These are phyloP conservation scores for Oreochromis aureus DNA, from an alignment of 2,113 vertebrate genomes.

Conservation along the genomic window DNA sequence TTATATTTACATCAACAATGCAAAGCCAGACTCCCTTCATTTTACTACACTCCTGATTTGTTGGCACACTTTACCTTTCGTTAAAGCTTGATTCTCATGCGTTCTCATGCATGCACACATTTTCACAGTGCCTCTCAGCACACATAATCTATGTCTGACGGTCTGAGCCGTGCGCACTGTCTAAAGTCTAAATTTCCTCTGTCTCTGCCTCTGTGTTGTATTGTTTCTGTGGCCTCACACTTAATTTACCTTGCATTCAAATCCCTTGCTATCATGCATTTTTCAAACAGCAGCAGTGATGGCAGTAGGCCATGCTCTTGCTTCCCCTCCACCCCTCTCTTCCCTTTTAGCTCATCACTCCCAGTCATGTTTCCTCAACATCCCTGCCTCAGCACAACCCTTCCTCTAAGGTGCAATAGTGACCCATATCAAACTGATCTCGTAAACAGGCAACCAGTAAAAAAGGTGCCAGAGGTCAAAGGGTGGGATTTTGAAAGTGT, in stretches of 20 bases:
- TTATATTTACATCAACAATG: slow-evolving; percentile 8
- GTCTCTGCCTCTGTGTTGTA: not conserved
- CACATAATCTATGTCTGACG: not conserved
- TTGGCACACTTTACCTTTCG: not conserved
- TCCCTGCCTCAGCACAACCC: slow-evolving; percentile 26
- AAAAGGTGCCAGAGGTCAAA: slow-evolving; percentile 38
- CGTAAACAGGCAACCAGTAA: slow-evolving; percentile 10
- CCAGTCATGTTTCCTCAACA: slow-evolving; percentile 23
- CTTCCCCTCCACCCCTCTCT: not conserved
- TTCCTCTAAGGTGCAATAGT: slow-evolving; percentile 1
- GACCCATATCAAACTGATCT: slow-evolving; percentile 34
- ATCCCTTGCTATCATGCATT: slow-evolving; percentile 1
- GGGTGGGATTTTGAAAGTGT: slow-evolving; percentile 38
- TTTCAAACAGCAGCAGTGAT: not conserved
- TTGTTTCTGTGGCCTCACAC: not conserved
- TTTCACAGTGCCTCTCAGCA: not conserved
- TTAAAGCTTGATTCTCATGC: not conserved
- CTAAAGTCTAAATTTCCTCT: not conserved
- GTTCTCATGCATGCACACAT: not conserved
- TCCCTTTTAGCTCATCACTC: slow-evolving; percentile 9
- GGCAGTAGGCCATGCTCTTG: not conserved
- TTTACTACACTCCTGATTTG: not conserved
- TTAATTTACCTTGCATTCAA: slow-evolving; percentile 29
- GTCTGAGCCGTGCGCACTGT: not conserved
- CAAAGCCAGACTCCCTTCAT: not conserved